A percentile compares a stretch with the other conserved stretches of the same genome.
Conservation (phyloP, 2,797 vertebrate genomes). For the Natrix natrix region DNA sequence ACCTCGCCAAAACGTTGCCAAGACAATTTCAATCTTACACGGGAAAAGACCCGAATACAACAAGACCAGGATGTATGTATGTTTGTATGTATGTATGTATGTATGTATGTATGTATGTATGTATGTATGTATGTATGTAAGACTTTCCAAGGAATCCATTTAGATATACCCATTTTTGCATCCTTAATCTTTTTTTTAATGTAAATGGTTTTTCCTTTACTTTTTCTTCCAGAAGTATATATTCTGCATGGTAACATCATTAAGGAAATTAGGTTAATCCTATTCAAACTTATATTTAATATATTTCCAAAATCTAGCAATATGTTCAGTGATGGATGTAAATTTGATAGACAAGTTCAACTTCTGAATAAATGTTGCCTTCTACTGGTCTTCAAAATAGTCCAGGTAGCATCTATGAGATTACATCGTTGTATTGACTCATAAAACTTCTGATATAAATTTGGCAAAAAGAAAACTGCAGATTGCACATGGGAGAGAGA, state of each 20-base stretch:
- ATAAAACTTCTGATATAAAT: not conserved
- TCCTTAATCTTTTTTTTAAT: conserved; percentile 46
- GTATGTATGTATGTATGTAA: too few relatives aligned
- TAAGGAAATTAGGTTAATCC: conserved; percentile 57
- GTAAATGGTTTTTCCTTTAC: conserved; percentile 31
- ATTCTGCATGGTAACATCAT: conserved; percentile 47
- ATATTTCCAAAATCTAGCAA: conserved; percentile 46
- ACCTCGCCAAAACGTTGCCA: too few relatives aligned
- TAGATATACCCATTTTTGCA: conserved; percentile 23
- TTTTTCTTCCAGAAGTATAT: conserved; percentile 46
- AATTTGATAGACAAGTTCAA: conserved; percentile 59
- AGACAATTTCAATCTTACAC: too few relatives aligned
- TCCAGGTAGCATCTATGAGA: not conserved
- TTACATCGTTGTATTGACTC: not conserved
- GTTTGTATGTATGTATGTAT: too few relatives aligned
- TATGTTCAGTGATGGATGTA: conserved; percentile 56
- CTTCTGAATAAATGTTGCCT: conserved; percentile 39
- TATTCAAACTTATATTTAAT: conserved; percentile 49
- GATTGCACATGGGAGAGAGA: not conserved
- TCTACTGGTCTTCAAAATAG: not conserved
- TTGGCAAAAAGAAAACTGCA: not conserved
- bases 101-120: too few relatives aligned
- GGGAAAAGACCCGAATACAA: too few relatives aligned
- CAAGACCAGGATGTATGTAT: too few relatives aligned
- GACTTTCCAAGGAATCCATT: not conserved